Percentiles rank a stretch among this genome's conserved stretches.
phyloP scores from a whole-genome alignment of 2,797 vertebrate genomes.

The Luscinia megarhynchos region DNA sequence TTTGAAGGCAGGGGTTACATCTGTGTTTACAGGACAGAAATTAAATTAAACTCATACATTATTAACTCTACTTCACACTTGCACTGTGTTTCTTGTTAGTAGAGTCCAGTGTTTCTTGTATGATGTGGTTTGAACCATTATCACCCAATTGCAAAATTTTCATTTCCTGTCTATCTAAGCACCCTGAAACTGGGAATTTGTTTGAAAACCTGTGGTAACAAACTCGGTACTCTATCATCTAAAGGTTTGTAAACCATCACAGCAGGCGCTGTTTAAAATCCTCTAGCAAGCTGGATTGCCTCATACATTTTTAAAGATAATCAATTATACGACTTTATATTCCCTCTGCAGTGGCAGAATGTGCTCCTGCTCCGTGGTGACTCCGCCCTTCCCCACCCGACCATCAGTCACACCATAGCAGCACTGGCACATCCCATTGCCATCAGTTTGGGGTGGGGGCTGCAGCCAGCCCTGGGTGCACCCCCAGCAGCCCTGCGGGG shows the following conservation, averaged over 20 bases:
- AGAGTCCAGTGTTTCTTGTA: neutral
- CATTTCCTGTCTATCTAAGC: neutral
- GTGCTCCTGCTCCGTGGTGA: fast-evolving
- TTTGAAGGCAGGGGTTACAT: constrained; percentile 1
- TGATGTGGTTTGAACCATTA: neutral
- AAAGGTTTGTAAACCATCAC: neutral
- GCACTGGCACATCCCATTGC: neutral
- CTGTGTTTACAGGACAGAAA: constrained; percentile 10
- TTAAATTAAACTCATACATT: constrained; percentile 5
- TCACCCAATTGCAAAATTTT: neutral
- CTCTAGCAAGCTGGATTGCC: neutral
- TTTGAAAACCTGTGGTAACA: neutral
- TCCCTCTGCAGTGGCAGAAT: neutral
- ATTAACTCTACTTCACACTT: neutral
- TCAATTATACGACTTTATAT: neutral
- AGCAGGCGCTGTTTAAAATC: neutral
- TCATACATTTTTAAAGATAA: constrained; percentile 5
- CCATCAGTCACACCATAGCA: fast-evolving
- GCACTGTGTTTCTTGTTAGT: neutral
- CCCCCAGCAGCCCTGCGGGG: neutral
- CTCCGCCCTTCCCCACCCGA: neutral
- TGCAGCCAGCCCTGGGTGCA: neutral
- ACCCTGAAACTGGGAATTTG: neutral
- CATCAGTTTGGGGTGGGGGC: neutral
- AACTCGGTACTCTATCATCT: neutral